These are phyloP conservation scores for Pseudotriccus pelzelni DNA, from an alignment of 2,797 vertebrate species.

Conservation along the genomic window DNA sequence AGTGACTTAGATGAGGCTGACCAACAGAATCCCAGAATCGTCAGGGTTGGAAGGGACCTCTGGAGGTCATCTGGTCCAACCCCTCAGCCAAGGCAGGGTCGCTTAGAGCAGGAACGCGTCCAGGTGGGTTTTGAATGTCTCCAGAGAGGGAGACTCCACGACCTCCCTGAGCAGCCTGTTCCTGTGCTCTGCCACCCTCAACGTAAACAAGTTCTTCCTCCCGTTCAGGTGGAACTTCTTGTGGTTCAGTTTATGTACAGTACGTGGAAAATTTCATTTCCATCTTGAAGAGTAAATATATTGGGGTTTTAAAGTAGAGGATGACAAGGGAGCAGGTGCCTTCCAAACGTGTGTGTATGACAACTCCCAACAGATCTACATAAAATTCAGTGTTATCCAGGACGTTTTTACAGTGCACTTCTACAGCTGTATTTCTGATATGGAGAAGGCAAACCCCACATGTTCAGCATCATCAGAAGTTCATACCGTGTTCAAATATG, in stretches of 20 bases:
- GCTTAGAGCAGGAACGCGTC: accelerated
- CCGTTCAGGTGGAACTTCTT: background rate
- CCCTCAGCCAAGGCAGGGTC: background rate
- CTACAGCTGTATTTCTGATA: background rate
- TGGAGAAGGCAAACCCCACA: background rate
- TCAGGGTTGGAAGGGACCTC: background rate
- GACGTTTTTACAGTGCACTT: background rate
- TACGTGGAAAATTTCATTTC: background rate
- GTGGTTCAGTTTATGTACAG: background rate
- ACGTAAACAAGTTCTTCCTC: background rate
- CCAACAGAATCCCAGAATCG: background rate
- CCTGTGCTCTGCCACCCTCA: background rate
- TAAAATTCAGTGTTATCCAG: background rate
- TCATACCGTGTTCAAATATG: background rate
- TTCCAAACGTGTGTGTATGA: background rate
- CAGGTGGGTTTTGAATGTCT: background rate
- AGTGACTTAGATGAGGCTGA: background rate
- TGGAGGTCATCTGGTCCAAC: background rate
- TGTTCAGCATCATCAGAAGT: accelerated
- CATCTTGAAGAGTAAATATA: accelerated
- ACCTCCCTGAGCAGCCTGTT: background rate
- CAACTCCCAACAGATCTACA: background rate
- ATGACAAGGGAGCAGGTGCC: background rate
- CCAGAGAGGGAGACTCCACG: background rate
- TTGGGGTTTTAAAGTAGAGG: background rate